Base-by-base conservation (phyloP, 2,888 invertebrate species). In the Eumerus sabulonum region DNA sequence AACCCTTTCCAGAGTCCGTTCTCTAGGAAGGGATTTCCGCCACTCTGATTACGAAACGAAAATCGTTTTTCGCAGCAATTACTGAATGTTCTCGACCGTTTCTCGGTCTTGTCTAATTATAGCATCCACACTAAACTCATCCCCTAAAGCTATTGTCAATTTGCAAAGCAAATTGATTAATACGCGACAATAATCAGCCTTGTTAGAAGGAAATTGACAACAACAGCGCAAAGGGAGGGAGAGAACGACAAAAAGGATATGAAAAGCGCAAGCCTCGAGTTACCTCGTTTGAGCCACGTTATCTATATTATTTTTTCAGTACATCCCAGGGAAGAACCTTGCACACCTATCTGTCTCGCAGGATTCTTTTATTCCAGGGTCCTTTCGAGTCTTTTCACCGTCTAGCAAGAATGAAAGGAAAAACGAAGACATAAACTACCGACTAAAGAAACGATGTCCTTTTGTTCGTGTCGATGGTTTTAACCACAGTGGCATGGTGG, bases 111-210 rank as follows among this genome's bases (percentile, higher is more conserved):
- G 47, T 67, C 62, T 53, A 79, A 73, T 68, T 68, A 79, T 16
- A 57, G 54, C 36, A 68, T 73, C 73, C 53, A 57, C 63, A 38
- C 63, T 68, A 53, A 77, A 7, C 27, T 63, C 68, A 64, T 54
- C 57, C 44, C 50, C 38, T 16, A 36, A 57, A 70, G 79, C 38
- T 35, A 64, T 79, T 79, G 79, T 79, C 18, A 79, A 79, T 79
- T 70, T 79, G 74, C 68, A 64, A 66, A 54, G 79, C 79, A 79
- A 79, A 79, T 79, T 74, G 68, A 79, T 79, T 74, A 79, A 79
- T 79, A 70, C 68, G 63, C 74, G 54, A 64, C 79, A 74, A 63
- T 79, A 79, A 79, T 79, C 68, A 79, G 79, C 74, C 70, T 74
- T 79, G 74, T 70, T 64, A 59, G 54, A 27, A 27, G 60, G 48